A percentile compares a stretch with the other conserved stretches of the same genome.
Conservation (phyloP, 1,140 invertebrate species). For the Drosophila yakuba region DNA sequence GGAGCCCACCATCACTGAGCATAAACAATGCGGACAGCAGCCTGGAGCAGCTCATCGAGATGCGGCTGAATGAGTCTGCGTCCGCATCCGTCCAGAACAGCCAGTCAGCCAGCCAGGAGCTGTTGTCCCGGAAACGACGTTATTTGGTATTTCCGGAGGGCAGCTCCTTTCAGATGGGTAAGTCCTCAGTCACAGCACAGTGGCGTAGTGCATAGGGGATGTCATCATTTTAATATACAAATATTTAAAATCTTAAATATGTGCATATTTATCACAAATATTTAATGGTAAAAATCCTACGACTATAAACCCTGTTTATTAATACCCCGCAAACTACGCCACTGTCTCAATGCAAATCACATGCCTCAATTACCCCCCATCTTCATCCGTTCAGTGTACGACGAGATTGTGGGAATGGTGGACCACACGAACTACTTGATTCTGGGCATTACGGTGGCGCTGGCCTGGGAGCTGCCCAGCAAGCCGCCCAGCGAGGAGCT, state of each 20-base stretch:
- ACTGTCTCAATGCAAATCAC: slow-evolving; percentile 30
- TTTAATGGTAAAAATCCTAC: too few relatives aligned
- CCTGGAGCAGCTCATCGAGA: slow-evolving; percentile 70
- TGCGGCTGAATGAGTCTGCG: slow-evolving; percentile 63
- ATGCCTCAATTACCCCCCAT: slow-evolving; percentile 32
- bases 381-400: slow-evolving; percentile 64
- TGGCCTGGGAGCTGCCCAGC: slow-evolving; percentile 90
- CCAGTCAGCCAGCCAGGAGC: slow-evolving; percentile 32
- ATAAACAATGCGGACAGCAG: slow-evolving; percentile 44
- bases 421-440: slow-evolving; percentile 86
- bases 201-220: neutral
- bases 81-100: slow-evolving; percentile 41
- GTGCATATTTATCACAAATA: too few relatives aligned
- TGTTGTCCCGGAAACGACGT: slow-evolving; percentile 88
- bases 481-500: slow-evolving; percentile 84
- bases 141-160: slow-evolving; percentile 92
- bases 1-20: slow-evolving; percentile 25
- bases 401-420: slow-evolving; percentile 76
- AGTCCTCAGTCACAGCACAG: slow-evolving; percentile 72
- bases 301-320: too few relatives aligned
- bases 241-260: too few relatives aligned
- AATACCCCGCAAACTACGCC: neutral
- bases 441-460: slow-evolving; percentile 89
- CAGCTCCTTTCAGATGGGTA: slow-evolving; percentile 90
- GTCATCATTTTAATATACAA: too few relatives aligned